Evolutionary conservation across 92 coral and sea anemone genomes (phyloP).

Genomic region (Galaxea fascicularis): DNA sequence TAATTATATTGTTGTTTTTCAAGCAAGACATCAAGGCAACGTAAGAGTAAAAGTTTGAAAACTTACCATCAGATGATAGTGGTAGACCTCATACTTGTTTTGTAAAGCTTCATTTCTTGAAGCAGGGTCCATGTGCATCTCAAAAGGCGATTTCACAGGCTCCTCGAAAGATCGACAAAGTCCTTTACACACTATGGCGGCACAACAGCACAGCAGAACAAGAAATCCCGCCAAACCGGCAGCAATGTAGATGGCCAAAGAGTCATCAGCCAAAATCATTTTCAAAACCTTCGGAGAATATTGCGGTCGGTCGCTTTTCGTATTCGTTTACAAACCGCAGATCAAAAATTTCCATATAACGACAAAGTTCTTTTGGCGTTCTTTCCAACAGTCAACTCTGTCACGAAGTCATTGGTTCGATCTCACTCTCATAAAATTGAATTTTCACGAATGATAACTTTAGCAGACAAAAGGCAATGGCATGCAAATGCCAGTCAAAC

Average conservation of each 20-base stretch:
- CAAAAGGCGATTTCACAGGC: constrained; percentile 83
- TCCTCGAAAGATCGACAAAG: constrained; percentile 82
- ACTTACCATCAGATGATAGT: constrained; percentile 81
- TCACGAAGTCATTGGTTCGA: constrained; percentile 11
- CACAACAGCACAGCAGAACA: constrained; percentile 64
- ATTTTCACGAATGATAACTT: constrained; percentile 4
- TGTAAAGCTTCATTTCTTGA: constrained; percentile 61
- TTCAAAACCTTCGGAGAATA: neutral
- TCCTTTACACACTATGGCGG: constrained; percentile 77
- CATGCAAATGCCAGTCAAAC: constrained; percentile 5
- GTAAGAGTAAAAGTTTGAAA: neutral
- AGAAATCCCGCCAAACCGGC: constrained; percentile 75
- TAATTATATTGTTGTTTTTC: neutral
- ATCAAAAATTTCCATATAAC: constrained; percentile 33
- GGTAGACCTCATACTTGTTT: constrained; percentile 71
- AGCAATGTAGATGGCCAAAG: constrained; percentile 78
- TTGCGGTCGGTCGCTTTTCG: constrained; percentile 1
- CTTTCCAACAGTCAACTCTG: neutral
- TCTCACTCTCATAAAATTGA: constrained; percentile 1
- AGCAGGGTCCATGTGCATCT: constrained; percentile 85
- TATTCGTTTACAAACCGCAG: neutral
- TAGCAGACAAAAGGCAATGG: constrained; percentile 24
- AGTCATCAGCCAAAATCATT: constrained; percentile 67
- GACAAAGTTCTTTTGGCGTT: neutral
- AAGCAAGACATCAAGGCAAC: neutral